Conservation (phyloP, 2,797 vertebrate species). For the Naso thynnoides region DNA sequence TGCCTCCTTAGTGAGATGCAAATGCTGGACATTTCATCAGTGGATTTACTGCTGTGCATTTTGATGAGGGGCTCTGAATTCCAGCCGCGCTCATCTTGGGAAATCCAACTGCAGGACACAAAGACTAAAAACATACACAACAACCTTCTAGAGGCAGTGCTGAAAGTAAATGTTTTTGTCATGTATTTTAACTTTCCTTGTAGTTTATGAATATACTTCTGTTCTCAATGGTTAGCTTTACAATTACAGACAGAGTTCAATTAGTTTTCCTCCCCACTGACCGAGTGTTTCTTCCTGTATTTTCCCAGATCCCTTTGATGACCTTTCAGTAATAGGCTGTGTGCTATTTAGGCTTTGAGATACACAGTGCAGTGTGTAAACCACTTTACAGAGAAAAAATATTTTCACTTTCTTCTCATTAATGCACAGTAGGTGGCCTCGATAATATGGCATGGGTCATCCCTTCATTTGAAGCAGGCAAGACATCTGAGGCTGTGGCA, state of each 20-base stretch:
- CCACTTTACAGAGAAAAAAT: conserved; percentile 55
- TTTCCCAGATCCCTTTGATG: conserved; percentile 72
- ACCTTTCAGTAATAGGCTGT: conserved; percentile 69
- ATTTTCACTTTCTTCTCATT: conserved; percentile 72
- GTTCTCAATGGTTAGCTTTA: conserved; percentile 52
- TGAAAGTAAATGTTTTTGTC: conserved; percentile 13
- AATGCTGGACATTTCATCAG: conserved; percentile 52
- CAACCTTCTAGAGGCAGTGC: conserved; percentile 17
- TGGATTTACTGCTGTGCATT: conserved; percentile 57
- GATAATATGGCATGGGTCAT: conserved; percentile 71
- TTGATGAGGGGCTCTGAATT: conserved; percentile 62
- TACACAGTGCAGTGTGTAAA: conserved; percentile 54
- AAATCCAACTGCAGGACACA: conserved; percentile 27
- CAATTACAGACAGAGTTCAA: conserved; percentile 40
- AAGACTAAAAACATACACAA: conserved; percentile 30
- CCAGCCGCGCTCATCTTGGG: conserved; percentile 53
- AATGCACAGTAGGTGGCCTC: conserved; percentile 74
- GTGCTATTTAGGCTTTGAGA: conserved; percentile 59
- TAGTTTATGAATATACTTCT: conserved; percentile 44
- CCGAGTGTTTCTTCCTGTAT: conserved; percentile 48
- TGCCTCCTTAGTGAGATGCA: conserved; percentile 36
- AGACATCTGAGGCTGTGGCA: conserved; percentile 56
- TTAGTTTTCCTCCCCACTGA: conserved; percentile 49
- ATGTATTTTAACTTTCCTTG: conserved; percentile 35
- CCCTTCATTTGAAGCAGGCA: conserved; percentile 61